Conservation (phyloP, 2,888 invertebrate species). For the Tiliacea citrago region DNA sequence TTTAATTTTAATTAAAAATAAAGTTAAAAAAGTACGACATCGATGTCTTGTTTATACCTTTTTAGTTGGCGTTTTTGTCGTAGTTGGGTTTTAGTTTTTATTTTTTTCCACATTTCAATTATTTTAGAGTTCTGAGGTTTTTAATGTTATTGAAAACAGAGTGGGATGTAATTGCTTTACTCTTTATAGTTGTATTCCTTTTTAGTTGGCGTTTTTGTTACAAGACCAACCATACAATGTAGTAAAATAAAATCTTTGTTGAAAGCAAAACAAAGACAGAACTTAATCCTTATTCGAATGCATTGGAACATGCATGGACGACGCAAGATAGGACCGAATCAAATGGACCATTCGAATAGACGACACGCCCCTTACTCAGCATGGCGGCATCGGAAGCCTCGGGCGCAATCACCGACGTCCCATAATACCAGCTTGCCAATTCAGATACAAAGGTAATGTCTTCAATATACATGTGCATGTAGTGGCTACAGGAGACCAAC, state of each 20-base stretch:
- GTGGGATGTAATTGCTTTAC: no score
- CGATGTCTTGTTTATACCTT: no score
- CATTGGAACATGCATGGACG: constrained; percentile 47
- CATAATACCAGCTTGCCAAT: constrained; percentile 62
- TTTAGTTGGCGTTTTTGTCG: no score
- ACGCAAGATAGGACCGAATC: constrained; percentile 54
- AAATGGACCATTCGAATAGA: constrained; percentile 68
- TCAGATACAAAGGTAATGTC: constrained; percentile 60
- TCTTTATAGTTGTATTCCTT: no score
- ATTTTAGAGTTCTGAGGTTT: no score
- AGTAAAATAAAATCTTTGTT: constrained; percentile 18
- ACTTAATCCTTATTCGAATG: constrained; percentile 46
- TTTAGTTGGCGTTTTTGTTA: not conserved
- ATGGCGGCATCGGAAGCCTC: constrained; percentile 63
- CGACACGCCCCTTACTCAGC: constrained; percentile 62
- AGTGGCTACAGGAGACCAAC: constrained; percentile 15
- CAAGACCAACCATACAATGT: constrained; percentile 6
- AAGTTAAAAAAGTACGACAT: no score
- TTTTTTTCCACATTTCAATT: no score
- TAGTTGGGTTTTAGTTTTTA: no score
- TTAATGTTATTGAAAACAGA: no score
- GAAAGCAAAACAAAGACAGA: constrained; percentile 47
- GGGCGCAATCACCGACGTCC: constrained; percentile 68
- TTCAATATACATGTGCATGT: constrained; percentile 38
- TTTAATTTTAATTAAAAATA: no score